Evolutionary conservation across 2,888 invertebrate species (phyloP).

Genomic region (Therioaphis trifolii): DNA sequence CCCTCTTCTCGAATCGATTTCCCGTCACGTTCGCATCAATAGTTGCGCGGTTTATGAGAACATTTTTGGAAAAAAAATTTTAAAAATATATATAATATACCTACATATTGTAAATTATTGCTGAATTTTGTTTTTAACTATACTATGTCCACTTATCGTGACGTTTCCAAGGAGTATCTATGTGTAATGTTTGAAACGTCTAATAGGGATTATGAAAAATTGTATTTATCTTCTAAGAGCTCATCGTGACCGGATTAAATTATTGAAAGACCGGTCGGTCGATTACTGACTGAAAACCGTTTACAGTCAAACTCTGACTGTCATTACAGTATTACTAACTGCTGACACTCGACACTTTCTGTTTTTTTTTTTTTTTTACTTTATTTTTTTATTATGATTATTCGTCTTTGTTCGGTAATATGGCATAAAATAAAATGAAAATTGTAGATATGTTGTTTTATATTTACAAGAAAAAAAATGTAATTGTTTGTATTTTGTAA

Average conservation of each 20-base stretch:
- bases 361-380: background rate
- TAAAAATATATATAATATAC: no score
- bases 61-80: no score
- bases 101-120: background rate
- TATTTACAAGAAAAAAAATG: no score
- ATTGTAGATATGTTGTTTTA: no score
- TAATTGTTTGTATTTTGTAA: no score
- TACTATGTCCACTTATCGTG: background rate
- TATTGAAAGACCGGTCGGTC: constrained; percentile 1
- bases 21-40: no score
- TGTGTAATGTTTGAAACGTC: background rate
- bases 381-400: no score
- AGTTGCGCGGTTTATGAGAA: no score
- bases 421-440: no score
- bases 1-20: no score
- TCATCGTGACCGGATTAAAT: background rate
- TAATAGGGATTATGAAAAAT: background rate
- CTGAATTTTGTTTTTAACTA: background rate
- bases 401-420: background rate
- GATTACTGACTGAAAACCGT: background rate
- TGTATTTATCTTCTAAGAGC: background rate
- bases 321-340: background rate
- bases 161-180: background rate
- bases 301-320: background rate
- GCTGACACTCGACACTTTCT: background rate